These are phyloP conservation scores for Tenebrosternarchus preto DNA, from an alignment of 2,113 vertebrate genomes.

Conservation along the genomic window DNA sequence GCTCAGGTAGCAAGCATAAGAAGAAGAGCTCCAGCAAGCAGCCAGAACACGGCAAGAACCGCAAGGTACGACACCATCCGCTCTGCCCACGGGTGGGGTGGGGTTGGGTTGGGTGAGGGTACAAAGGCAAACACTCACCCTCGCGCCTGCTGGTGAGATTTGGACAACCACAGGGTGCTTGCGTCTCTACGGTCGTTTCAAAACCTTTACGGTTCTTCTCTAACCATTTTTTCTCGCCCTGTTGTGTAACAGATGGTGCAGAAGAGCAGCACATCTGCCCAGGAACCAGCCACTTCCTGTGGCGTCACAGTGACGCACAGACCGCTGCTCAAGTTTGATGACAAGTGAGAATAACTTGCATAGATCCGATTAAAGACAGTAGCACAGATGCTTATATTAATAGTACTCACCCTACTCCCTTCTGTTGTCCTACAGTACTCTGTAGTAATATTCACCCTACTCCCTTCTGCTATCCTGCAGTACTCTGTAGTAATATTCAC, in stretches of 20 bases:
- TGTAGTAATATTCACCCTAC: too few species aligned
- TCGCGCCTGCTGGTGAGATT: too few species aligned
- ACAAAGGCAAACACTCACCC: too few species aligned
- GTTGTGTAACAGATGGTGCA: conserved; percentile 68
- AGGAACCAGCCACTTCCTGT: conserved; percentile 69
- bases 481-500: not conserved
- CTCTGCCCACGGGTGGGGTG: too few species aligned
- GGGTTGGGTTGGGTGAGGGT: too few species aligned
- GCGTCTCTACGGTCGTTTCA: too few species aligned
- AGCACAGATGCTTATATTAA: too few species aligned
- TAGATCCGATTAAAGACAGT: too few species aligned
- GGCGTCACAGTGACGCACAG: conserved; percentile 71
- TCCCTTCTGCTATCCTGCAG: too few species aligned
- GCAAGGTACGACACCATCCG: conserved; percentile 59
- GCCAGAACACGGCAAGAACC: conserved; percentile 54
- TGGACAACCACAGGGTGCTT: too few species aligned
- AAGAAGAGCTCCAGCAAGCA: conserved; percentile 68
- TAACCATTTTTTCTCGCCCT: not conserved
- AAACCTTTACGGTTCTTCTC: not conserved
- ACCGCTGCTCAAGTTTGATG: conserved; percentile 73
- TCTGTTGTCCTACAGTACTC: too few species aligned
- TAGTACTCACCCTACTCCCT: too few species aligned
- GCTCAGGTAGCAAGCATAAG: conserved; percentile 73
- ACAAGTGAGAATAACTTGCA: conserved; percentile 74
- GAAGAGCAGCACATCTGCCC: conserved; percentile 65